Evolutionary conservation across 1,140 invertebrate species (phyloP).

Genomic region (Pseudachorutes palmiensis): DNA sequence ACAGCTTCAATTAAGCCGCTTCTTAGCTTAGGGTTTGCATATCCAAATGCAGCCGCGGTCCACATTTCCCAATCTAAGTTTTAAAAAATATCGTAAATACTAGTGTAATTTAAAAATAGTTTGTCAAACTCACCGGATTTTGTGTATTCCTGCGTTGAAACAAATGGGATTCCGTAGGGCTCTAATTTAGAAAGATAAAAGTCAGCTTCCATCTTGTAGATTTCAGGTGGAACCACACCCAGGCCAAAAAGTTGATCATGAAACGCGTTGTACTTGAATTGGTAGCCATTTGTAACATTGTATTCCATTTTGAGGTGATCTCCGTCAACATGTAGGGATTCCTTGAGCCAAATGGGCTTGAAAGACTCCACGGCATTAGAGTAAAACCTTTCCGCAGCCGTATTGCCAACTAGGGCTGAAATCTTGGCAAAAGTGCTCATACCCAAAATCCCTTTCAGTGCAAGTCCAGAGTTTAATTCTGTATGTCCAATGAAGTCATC

Average conservation of each 20-base stretch:
- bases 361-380: constrained; percentile 4
- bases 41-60: constrained; percentile 32
- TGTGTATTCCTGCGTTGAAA: constrained; percentile 26
- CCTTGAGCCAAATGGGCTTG: constrained; percentile 22
- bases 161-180: constrained; percentile 31
- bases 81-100: not conserved
- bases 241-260: constrained; percentile 28
- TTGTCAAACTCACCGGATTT: constrained; percentile 26
- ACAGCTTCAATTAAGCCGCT: constrained; percentile 7
- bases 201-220: constrained; percentile 26
- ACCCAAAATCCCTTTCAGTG: constrained; percentile 29
- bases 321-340: constrained; percentile 19
- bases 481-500: constrained; percentile 34
- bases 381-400: constrained; percentile 14
- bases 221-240: constrained; percentile 19
- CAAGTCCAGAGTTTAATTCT: constrained; percentile 31
- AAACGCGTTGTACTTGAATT: constrained; percentile 35
- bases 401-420: constrained; percentile 17
- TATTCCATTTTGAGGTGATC: constrained; percentile 34
- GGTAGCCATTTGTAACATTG: constrained; percentile 31
- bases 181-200: constrained; percentile 27
- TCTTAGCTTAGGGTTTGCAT: constrained; percentile 20
- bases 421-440: constrained; percentile 28
- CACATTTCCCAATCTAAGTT: constrained; percentile 35
- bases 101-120: not conserved